Conservation (phyloP, 2,888 invertebrate species). For the Hylaea fasciaria region DNA sequence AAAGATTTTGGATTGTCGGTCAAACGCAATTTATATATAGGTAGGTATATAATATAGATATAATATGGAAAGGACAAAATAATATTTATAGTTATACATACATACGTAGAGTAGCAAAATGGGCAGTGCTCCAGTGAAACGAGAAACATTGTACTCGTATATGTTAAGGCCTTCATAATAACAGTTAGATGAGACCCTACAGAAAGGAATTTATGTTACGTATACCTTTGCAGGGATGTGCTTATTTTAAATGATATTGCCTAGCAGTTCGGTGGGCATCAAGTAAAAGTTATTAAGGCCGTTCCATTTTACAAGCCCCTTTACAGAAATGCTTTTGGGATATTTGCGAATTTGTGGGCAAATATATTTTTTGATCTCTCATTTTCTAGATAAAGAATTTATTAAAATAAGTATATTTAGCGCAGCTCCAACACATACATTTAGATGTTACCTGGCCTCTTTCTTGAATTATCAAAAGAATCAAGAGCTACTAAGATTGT, state of each 20-base stretch:
- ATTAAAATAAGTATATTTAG: no score
- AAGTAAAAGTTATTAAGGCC: constrained; percentile 32
- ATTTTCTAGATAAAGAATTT: not conserved
- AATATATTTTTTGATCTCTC: not conserved
- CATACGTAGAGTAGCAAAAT: constrained; percentile 16
- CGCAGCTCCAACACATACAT: no score
- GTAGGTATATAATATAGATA: no score
- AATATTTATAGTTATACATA: no score
- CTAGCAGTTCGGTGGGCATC: constrained; percentile 30
- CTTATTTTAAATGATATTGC: constrained; percentile 42
- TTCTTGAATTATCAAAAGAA: no score
- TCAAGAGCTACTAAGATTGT: no score
- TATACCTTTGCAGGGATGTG: constrained; percentile 45
- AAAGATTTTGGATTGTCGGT: no score
- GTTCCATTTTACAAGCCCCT: constrained; percentile 32
- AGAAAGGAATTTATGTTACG: constrained; percentile 55
- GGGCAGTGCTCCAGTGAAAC: constrained; percentile 30
- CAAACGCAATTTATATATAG: no score
- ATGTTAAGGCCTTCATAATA: constrained; percentile 34
- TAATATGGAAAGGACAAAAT: no score
- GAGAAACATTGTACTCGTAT: constrained; percentile 36
- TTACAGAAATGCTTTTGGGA: constrained; percentile 21
- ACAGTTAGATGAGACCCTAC: constrained; percentile 36
- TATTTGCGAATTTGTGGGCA: constrained; percentile 14
- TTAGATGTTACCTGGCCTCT: no score